Evolutionary conservation across 2,797 vertebrate genomes (phyloP).

Genomic region (Cynodonichthys magdalenae): DNA sequence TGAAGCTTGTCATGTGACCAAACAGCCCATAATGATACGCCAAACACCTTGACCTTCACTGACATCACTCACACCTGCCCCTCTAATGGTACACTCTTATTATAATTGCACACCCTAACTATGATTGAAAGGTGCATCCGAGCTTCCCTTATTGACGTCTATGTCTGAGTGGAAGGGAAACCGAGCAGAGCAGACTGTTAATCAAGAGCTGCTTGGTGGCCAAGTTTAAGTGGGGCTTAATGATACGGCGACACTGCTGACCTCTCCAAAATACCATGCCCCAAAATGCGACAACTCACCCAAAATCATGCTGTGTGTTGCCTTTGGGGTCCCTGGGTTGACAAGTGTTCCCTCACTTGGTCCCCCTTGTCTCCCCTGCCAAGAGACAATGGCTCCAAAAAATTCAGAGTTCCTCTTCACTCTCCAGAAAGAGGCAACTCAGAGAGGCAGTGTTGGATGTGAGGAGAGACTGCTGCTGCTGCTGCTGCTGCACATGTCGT

Average conservation of each 20-base stretch:
- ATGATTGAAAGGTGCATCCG: slow-evolving; percentile 46
- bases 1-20: slow-evolving; percentile 66
- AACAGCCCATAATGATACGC: slow-evolving; percentile 57
- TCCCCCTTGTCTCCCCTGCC: slow-evolving; percentile 53
- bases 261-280: slow-evolving; percentile 52
- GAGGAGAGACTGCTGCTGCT: slow-evolving; percentile 67
- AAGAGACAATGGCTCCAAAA: slow-evolving; percentile 72
- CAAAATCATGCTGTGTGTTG: slow-evolving; percentile 80
- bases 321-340: slow-evolving; percentile 62
- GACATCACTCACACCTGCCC: slow-evolving; percentile 71
- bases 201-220: slow-evolving; percentile 43
- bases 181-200: slow-evolving; percentile 30
- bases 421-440: slow-evolving; percentile 72
- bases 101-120: slow-evolving; percentile 49
- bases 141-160: slow-evolving; percentile 33
- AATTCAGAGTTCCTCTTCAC: slow-evolving; percentile 63
- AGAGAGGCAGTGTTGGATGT: slow-evolving; percentile 73
- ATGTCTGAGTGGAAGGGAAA: slow-evolving; percentile 43
- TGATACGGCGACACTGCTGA: slow-evolving; percentile 50
- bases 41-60: slow-evolving; percentile 75
- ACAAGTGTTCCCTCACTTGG: slow-evolving; percentile 52
- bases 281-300: slow-evolving; percentile 74
- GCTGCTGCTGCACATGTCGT: slow-evolving; percentile 75
- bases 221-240: slow-evolving; percentile 66
- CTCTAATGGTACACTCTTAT: slow-evolving; percentile 53